Evolutionary conservation across 2,888 invertebrate genomes (phyloP).

Genomic region (Drosophila yooni): DNA sequence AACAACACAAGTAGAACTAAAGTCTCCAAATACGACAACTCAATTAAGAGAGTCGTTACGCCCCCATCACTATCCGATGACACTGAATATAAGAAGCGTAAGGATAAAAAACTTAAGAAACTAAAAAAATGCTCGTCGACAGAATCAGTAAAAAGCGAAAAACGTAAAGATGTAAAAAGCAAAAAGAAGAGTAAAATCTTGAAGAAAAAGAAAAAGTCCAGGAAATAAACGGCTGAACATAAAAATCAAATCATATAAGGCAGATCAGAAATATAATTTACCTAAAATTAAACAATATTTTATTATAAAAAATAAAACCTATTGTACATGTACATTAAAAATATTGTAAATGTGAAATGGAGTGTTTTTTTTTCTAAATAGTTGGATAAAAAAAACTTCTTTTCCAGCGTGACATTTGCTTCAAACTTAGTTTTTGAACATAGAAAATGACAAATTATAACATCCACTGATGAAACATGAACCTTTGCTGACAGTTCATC

Average conservation of each 20-base stretch:
- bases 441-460: neutral
- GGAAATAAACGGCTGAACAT: slow-evolving; percentile 53
- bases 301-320: slow-evolving; percentile 22
- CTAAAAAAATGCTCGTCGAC: slow-evolving; percentile 85
- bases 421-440: neutral
- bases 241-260: slow-evolving; percentile 14
- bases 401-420: neutral
- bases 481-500: neutral
- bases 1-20: slow-evolving; percentile 86
- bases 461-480: neutral
- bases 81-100: slow-evolving; percentile 86
- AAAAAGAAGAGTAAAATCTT: slow-evolving; percentile 69
- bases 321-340: slow-evolving; percentile 28
- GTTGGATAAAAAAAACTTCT: neutral
- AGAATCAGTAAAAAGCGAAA: slow-evolving; percentile 87
- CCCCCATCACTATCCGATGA: slow-evolving; percentile 85
- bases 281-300: slow-evolving; percentile 25
- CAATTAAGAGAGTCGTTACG: slow-evolving; percentile 82
- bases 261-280: slow-evolving; percentile 14
- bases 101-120: slow-evolving; percentile 88
- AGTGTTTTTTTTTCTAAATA: neutral
- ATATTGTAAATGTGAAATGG: slow-evolving; percentile 32
- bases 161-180: slow-evolving; percentile 89
- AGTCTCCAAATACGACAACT: slow-evolving; percentile 86
- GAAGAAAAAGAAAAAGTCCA: slow-evolving; percentile 81